These are phyloP conservation scores for Dipodomys stephensi DNA, from an alignment of 2,113 vertebrate genomes.

Conservation along the genomic window DNA sequence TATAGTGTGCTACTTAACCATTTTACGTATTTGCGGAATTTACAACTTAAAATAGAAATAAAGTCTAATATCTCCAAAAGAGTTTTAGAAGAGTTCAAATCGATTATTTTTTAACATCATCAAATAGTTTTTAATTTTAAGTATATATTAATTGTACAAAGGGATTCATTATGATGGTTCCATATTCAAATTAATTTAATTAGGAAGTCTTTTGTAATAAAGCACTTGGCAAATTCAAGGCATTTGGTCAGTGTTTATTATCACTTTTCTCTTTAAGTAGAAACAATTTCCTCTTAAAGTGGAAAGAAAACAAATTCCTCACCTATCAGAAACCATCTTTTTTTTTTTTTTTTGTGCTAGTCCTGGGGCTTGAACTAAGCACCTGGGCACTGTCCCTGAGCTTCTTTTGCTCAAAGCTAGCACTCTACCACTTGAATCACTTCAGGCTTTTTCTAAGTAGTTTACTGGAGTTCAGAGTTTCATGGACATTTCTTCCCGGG, in stretches of 20 bases:
- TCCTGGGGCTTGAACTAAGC: no score
- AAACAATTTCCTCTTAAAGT: not conserved
- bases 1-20: not conserved
- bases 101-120: not conserved
- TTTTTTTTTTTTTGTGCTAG: no score
- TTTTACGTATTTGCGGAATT: conserved; percentile 3
- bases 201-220: not conserved
- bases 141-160: no score
- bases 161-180: no score
- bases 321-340: no score
- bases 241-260: not conserved
- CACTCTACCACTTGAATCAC: no score
- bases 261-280: not conserved
- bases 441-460: no score
- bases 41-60: not conserved
- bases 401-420: no score
- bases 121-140: no score
- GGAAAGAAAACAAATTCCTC: not conserved
- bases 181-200: not conserved
- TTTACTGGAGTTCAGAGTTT: no score
- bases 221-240: conserved; percentile 11
- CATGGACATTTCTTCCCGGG: no score
- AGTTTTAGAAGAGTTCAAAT: not conserved
- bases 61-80: not conserved
- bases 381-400: no score